Base-by-base conservation (phyloP, 2,888 invertebrate species). In the Calliphora vomitoria region DNA sequence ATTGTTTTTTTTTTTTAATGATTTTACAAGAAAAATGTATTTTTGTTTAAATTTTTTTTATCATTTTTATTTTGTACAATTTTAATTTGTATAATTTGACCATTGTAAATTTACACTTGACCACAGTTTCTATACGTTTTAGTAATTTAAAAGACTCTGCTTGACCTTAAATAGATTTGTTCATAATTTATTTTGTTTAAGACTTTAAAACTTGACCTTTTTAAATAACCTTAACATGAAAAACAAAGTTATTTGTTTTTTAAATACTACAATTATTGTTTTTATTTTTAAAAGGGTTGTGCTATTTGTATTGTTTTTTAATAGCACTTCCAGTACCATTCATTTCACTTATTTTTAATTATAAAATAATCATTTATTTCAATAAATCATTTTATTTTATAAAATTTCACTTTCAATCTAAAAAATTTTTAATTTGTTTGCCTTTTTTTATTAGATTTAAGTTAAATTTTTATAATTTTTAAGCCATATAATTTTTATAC, bases 1-100 rank as follows among this genome's bases (percentile, higher is more conserved):
- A 41, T 53, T 44, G 25, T 75, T 69, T 69, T 31, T 31, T 8
- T 41, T 62, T 62, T 81, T 76, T 66, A 71, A 18, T 74, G 31
- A 68, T 38, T 74, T 72, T 81, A 74, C 78, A 82, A 55, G 82
- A 85, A 82, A 82, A 74, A 53, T 85, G 85, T 87, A 76, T 82
- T 78, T 84, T 82, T 64, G 62, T 82, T 84, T 81, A 60, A 25
- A 66, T 79, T 79, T 85, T 71, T 75, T 13, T 79, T 68, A 64
- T 44, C 11, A 31, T 47, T 62, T 53, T 71, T 50, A 41, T 50
- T 82, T 74, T 79, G 18, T 60, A 62, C 35, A 71, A 69, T 71
- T 72, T 80, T 71, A 71, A 20, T 53, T 72, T 84, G 72, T 68
- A 81, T 60, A 20, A 55, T 68, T 55, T 85, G 64, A 78, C 75